Evolutionary conservation across 2,797 vertebrate species (phyloP).

Genomic region (Leucoraja ocellata): DNA sequence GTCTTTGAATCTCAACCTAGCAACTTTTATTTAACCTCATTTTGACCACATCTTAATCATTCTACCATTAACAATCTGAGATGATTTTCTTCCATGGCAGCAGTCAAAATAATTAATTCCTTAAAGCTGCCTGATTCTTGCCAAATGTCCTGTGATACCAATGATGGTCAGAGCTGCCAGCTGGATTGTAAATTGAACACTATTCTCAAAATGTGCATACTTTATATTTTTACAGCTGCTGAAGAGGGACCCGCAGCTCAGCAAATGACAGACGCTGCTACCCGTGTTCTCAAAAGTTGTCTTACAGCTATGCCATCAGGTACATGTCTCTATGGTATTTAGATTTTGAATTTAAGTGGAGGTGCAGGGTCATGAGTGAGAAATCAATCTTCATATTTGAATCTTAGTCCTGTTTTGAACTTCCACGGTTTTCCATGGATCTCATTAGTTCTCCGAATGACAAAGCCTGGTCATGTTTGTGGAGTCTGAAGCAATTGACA

Average conservation of each 20-base stretch:
- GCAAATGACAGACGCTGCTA: slow-evolving; percentile 71
- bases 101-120: no score
- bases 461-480: no score
- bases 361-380: no score
- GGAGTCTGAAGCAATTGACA: no score
- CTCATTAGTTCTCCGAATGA: neutral
- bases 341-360: no score
- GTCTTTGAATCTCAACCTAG: no score
- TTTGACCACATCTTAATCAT: no score
- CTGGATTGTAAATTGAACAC: neutral
- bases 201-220: neutral
- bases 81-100: no score
- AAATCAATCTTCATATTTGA: neutral
- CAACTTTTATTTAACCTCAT: no score
- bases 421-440: neutral
- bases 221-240: slow-evolving; percentile 59
- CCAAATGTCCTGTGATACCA: neutral
- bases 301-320: slow-evolving; percentile 86
- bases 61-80: neutral
- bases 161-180: neutral
- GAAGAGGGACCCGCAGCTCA: slow-evolving; percentile 77
- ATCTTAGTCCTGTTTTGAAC: neutral
- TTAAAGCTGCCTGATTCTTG: neutral
- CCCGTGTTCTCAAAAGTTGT: slow-evolving; percentile 75
- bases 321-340: slow-evolving; percentile 47